Evolutionary conservation across 2,113 vertebrate genomes (phyloP).

Genomic region (Haemorhous mexicanus): DNA sequence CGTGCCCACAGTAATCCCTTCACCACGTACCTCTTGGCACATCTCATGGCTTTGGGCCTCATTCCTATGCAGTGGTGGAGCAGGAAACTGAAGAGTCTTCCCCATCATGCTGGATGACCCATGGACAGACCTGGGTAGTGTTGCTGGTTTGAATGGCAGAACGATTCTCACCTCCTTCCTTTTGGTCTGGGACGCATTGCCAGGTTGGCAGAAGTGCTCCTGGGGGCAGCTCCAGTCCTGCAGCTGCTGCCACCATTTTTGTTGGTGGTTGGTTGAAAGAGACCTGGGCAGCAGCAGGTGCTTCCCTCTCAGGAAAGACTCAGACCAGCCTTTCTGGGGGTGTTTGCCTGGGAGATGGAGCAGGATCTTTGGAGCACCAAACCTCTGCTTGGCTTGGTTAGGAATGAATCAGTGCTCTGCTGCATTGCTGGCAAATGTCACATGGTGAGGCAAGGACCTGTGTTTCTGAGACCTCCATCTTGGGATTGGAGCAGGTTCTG

Average conservation of each 20-base stretch:
- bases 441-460: accelerated
- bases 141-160: neutral
- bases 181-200: accelerated
- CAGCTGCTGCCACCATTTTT: neutral
- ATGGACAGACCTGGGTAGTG: neutral
- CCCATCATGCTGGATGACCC: accelerated
- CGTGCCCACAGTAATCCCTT: neutral
- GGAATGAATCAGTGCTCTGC: neutral
- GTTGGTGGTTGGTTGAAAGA: neutral
- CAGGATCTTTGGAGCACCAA: neutral
- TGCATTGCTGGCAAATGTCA: accelerated
- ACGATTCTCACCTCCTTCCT: neutral
- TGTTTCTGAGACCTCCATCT: accelerated
- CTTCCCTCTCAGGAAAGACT: neutral
- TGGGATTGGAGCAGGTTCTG: neutral
- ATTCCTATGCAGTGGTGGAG: neutral
- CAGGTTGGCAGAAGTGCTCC: neutral
- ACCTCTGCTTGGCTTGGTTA: neutral
- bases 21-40: neutral
- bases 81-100: neutral
- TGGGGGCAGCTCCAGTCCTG: neutral
- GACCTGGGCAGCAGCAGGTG: neutral
- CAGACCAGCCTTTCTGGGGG: accelerated
- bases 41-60: neutral
- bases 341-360: neutral